phyloP scores from a whole-genome alignment of 1,140 invertebrate species.

The Trachymyrmex septentrionalis region DNA sequence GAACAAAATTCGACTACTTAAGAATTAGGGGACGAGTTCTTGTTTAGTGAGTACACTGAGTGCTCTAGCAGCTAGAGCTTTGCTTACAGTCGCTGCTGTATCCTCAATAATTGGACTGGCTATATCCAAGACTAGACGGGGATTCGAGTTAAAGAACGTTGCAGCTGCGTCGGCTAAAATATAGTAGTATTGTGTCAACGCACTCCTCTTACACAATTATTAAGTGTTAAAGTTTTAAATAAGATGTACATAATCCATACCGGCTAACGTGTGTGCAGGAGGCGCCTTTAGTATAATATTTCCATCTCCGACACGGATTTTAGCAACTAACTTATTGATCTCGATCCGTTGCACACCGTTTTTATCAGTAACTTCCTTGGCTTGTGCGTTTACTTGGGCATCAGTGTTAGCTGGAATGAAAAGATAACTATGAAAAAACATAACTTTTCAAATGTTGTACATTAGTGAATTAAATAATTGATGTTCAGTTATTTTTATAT shows the following conservation, averaged over 20 bases:
- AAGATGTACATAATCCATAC: slow-evolving; percentile 75
- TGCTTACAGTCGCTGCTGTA: slow-evolving; percentile 88
- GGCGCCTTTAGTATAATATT: slow-evolving; percentile 86
- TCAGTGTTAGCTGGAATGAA: slow-evolving; percentile 87
- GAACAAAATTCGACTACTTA: neutral
- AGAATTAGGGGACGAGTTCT: slow-evolving; percentile 86
- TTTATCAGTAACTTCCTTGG: slow-evolving; percentile 87
- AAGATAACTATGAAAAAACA: slow-evolving; percentile 8
- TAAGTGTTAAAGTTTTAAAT: neutral
- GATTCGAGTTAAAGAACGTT: slow-evolving; percentile 91
- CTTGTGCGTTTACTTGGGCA: slow-evolving; percentile 86
- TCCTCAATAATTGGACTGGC: slow-evolving; percentile 91
- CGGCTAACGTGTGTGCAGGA: slow-evolving; percentile 83
- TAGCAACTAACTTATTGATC: slow-evolving; percentile 88
- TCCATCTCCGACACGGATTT: slow-evolving; percentile 88
- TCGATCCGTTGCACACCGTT: slow-evolving; percentile 88
- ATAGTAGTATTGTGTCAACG: neutral
- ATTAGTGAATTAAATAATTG: slow-evolving; percentile 2
- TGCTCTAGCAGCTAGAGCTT: slow-evolving; percentile 88
- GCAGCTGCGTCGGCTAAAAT: slow-evolving; percentile 88
- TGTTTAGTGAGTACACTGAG: slow-evolving; percentile 87
- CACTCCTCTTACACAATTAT: neutral
- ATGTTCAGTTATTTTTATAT: neutral
- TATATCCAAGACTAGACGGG: slow-evolving; percentile 89
- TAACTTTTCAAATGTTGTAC: slow-evolving; percentile 7